These are phyloP conservation scores for Carposina sasakii DNA, from an alignment of 1,140 invertebrate genomes.

Conservation along the genomic window DNA sequence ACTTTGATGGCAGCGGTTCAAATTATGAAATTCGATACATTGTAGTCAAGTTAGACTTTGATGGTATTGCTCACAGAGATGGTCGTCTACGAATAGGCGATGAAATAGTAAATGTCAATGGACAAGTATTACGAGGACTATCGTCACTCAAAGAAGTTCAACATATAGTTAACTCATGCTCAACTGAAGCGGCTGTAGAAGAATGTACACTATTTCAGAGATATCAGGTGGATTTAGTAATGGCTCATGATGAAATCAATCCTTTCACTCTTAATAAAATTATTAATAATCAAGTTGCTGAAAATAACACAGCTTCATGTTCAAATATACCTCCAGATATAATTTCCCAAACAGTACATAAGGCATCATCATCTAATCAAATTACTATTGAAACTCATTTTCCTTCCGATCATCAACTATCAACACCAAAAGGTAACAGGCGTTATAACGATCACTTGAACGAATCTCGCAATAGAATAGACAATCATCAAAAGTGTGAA, in stretches of 20 bases:
- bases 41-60: constrained; percentile 85
- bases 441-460: background rate
- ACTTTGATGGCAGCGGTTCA: constrained; percentile 63
- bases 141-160: constrained; percentile 79
- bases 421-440: constrained; percentile 24
- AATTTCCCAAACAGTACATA: constrained; percentile 62
- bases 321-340: constrained; percentile 59
- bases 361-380: constrained; percentile 50
- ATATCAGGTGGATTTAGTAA: constrained; percentile 76
- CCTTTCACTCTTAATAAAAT: constrained; percentile 61
- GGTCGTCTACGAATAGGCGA: constrained; percentile 86
- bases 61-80: constrained; percentile 87
- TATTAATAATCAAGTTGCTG: constrained; percentile 48
- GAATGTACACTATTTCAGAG: constrained; percentile 64
- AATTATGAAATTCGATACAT: constrained; percentile 82
- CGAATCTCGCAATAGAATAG: constrained; percentile 14
- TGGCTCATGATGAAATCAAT: constrained; percentile 74
- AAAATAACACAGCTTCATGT: constrained; percentile 31
- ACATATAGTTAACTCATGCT: constrained; percentile 71
- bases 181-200: constrained; percentile 58
- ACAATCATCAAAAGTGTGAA: constrained; percentile 44
- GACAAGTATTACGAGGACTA: constrained; percentile 83
- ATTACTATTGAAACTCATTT: constrained; percentile 63
- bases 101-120: constrained; percentile 91
- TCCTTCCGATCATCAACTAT: constrained; percentile 44